A percentile compares a stretch with the other conserved stretches of the same genome.
Conservation (phyloP, 2,888 invertebrate species). For the Spatulosminthurus flaviceps region DNA sequence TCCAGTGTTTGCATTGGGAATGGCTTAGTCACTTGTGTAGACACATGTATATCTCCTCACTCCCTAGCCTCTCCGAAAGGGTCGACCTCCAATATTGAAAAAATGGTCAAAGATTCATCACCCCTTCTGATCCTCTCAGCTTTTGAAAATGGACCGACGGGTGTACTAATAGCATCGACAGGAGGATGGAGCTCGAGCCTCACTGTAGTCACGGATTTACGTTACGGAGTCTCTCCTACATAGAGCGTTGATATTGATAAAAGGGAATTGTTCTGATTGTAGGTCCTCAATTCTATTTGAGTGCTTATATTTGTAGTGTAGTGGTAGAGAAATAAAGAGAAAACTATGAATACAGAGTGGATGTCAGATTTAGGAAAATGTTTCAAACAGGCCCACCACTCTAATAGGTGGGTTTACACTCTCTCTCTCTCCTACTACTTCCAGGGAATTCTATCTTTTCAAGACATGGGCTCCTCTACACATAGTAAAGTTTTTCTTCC, state of each 20-base stretch:
- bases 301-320: too few relatives aligned
- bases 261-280: not conserved
- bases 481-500: too few relatives aligned
- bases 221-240: too few relatives aligned
- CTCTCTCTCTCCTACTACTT: not conserved
- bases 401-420: not conserved
- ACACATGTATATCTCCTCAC: too few relatives aligned
- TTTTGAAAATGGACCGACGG: conserved; percentile 52
- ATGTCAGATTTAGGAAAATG: conserved; percentile 9
- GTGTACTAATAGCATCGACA: conserved; percentile 15
- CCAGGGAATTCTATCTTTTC: too few relatives aligned
- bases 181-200: not conserved
- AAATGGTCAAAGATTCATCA: not conserved
- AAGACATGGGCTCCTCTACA: too few relatives aligned
- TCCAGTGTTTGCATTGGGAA: not conserved
- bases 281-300: not conserved
- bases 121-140: conserved; percentile 36
- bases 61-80: not conserved
- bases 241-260: too few relatives aligned
- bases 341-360: not conserved
- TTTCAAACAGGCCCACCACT: not conserved
- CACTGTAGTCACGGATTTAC: too few relatives aligned
- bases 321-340: not conserved
- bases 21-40: too few relatives aligned
- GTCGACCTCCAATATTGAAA: not conserved